These are phyloP conservation scores for Wasmannia auropunctata DNA, from an alignment of 1,140 invertebrate species.

Conservation along the genomic window DNA sequence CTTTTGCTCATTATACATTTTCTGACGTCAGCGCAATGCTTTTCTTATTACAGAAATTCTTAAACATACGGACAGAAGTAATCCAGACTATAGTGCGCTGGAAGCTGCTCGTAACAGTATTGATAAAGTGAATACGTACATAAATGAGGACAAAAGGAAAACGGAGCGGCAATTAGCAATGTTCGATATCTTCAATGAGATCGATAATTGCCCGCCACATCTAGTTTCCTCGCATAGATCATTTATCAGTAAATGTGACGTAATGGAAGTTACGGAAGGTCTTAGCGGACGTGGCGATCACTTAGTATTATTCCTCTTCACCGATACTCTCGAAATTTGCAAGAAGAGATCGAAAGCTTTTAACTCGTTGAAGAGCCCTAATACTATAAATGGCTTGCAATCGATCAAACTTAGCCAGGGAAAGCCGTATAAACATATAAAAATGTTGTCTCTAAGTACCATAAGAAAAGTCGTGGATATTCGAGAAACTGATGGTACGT, in stretches of 20 bases:
- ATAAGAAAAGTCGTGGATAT: slow-evolving; percentile 97
- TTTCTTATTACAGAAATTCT: slow-evolving; percentile 91
- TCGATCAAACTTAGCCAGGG: slow-evolving; percentile 87
- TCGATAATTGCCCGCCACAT: slow-evolving; percentile 98
- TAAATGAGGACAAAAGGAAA: slow-evolving; percentile 98
- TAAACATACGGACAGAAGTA: slow-evolving; percentile 94
- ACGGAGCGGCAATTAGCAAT: slow-evolving; percentile 97
- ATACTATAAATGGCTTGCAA: slow-evolving; percentile 87
- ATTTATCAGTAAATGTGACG: slow-evolving; percentile 95
- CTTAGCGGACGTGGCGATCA: slow-evolving; percentile 94
- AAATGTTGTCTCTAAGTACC: slow-evolving; percentile 93
- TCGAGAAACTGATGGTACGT: slow-evolving; percentile 91
- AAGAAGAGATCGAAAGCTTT: slow-evolving; percentile 94
- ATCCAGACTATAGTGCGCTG: slow-evolving; percentile 93
- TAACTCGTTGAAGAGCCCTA: slow-evolving; percentile 90
- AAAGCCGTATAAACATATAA: slow-evolving; percentile 96
- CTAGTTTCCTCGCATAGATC: slow-evolving; percentile 96
- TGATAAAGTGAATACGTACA: slow-evolving; percentile 97
- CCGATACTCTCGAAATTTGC: slow-evolving; percentile 96
- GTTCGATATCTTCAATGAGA: slow-evolving; percentile 99
- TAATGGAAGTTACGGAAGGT: slow-evolving; percentile 94
- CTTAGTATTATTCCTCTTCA: slow-evolving; percentile 96
- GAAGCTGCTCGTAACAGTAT: slow-evolving; percentile 94
- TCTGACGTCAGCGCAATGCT: neutral
- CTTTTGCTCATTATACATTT: neutral